Evolutionary conservation across 53 echinoderm and acorn worm species (phyloP), one percentile per base, ranked within the genome.

Genomic region (Patiria pectinifera): DNA sequence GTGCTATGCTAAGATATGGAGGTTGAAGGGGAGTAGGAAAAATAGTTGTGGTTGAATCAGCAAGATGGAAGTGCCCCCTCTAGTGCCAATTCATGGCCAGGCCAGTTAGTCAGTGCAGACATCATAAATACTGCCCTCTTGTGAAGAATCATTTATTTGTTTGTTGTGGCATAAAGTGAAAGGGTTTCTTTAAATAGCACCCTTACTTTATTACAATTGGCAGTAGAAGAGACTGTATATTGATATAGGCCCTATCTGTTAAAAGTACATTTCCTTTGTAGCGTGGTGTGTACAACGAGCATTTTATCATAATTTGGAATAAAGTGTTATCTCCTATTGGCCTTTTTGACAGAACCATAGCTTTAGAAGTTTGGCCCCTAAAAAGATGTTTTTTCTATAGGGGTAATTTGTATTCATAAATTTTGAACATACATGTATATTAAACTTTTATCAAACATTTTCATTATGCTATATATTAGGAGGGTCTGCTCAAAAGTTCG

Each of bases 91-190:
- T 90, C 21, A 70, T 21, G 13, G 47, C 14, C 18, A 82, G 48
- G 59, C 25, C 60, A 44, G 16, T 15, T 46, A 61, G 45, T 78
- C 66, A 81, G 62, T 80, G 81, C 90, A 66, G 81, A n/a, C 69
- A 21, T 21, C 80, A 62, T 48, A 45, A 90, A 90, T 46, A 90
- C 89, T 89, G 89, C 89, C 89, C 89, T 89, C 89, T 89, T 89
- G 89, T 79, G 89, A 78, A 59, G 18, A 16, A 48, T 15, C 19
- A 19, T 9, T 86, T 69, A 44, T 19, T 70, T 48, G 14, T 71
- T 16, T 71, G 69, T 85, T 70, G 24, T 85, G 71, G 69, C 47
- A 69, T 69, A 16, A 7, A 9, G 66, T 46, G 70, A 15, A 70
- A 13, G 18, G 16, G 35, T 35, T 74, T 74, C 3, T 22, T 23